Evolutionary conservation across 2,797 vertebrate genomes (phyloP).

Genomic region (Enteromius viviparus): DNA sequence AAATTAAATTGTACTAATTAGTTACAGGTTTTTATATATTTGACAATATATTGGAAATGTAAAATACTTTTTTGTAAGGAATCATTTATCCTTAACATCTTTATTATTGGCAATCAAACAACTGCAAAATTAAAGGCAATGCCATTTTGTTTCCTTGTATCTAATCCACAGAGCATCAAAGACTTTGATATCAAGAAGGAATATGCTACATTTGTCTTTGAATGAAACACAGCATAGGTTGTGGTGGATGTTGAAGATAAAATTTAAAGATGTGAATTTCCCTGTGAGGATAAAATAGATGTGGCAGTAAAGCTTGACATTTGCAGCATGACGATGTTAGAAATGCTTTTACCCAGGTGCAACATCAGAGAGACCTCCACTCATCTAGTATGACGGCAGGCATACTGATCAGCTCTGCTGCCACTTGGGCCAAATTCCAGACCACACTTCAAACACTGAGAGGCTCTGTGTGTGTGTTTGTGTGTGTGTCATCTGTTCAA

Average conservation of each 20-base stretch:
- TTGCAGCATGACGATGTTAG: conserved; percentile 17
- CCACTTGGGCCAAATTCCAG: conserved; percentile 55
- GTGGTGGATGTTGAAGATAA: neutral
- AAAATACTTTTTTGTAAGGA: neutral
- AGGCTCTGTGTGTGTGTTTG: conserved; percentile 46
- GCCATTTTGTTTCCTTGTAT: neutral
- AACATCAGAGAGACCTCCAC: conserved; percentile 29
- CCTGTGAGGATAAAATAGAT: neutral
- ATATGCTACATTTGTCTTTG: neutral
- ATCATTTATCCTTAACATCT: neutral
- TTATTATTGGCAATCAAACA: neutral
- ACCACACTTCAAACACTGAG: conserved; percentile 52
- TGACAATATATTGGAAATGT: neutral
- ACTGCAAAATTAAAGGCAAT: neutral
- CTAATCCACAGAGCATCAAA: neutral
- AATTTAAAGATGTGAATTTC: neutral
- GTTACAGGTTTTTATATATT: neutral
- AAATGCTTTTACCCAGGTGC: conserved; percentile 39
- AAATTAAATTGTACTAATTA: neutral
- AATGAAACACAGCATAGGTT: neutral
- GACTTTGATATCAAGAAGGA: neutral
- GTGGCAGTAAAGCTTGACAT: conserved; percentile 17
- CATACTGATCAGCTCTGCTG: conserved; percentile 58
- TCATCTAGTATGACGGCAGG: conserved; percentile 16
- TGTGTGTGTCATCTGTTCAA: conserved; percentile 48